Conservation (phyloP, 2,113 vertebrate species). For the Protomyctophum bolini region DNA sequence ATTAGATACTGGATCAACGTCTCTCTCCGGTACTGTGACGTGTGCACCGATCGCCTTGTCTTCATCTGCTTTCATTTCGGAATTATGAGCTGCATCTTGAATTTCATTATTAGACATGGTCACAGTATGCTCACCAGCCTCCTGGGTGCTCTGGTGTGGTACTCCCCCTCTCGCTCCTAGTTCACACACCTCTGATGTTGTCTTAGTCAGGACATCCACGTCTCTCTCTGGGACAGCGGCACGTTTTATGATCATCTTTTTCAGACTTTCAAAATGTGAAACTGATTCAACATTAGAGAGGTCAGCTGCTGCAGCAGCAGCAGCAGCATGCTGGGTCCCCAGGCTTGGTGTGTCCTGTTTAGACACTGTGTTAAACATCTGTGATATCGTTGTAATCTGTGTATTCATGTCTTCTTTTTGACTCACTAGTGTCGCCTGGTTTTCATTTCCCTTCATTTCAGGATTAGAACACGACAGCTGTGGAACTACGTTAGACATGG, state of each 20-base stretch:
- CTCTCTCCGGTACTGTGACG: too few species aligned
- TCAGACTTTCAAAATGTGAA: background rate
- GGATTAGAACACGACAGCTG: too few species aligned
- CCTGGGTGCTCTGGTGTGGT: slow-evolving; percentile 12
- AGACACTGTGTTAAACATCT: too few species aligned
- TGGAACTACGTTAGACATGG: background rate
- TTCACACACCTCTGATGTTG: slow-evolving; percentile 16
- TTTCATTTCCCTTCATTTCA: too few species aligned
- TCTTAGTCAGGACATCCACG: slow-evolving; percentile 3
- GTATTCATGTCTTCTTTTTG: too few species aligned
- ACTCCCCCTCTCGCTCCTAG: slow-evolving; percentile 10
- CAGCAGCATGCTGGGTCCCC: too few species aligned
- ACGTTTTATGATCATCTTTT: slow-evolving; percentile 1
- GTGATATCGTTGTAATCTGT: too few species aligned
- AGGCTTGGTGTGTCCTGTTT: too few species aligned
- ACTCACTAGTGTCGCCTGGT: too few species aligned
- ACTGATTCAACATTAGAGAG: background rate
- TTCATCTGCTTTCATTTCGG: slow-evolving; percentile 22
- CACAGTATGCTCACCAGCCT: slow-evolving; percentile 12
- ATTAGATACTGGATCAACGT: too few species aligned
- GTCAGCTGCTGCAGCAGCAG: too few species aligned
- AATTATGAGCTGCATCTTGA: slow-evolving; percentile 9
- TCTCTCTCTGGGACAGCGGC: slow-evolving; percentile 2
- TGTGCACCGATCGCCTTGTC: background rate
- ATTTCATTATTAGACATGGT: slow-evolving; percentile 13